Evolutionary conservation across 2,888 invertebrate genomes (phyloP).

Genomic region (Chaetogeoica ovagalla): DNA sequence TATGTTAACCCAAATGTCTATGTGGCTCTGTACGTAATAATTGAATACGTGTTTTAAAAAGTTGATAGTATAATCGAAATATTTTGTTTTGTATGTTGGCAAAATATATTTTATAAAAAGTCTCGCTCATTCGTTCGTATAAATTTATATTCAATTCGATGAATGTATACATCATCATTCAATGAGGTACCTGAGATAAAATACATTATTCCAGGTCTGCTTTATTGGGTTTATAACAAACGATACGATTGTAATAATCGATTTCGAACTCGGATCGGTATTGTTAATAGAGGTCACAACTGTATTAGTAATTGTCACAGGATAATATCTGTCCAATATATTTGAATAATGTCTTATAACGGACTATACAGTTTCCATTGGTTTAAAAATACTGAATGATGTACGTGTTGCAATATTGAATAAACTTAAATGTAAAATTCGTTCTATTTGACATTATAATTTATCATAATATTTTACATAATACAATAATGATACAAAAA

Average conservation of each 20-base stretch:
- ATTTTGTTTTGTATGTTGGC: conserved; percentile 17
- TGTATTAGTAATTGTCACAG: conserved; percentile 37
- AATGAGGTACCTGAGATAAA: conserved; percentile 13
- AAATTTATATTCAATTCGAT: conserved; percentile 14
- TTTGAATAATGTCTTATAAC: conserved; percentile 34
- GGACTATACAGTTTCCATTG: conserved; percentile 10
- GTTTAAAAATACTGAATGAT: conserved; percentile 36
- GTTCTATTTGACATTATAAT: conserved; percentile 1
- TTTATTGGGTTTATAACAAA: conserved; percentile 21
- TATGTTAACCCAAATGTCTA: not conserved
- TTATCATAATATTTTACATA: conserved; percentile 32
- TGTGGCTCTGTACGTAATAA: not conserved
- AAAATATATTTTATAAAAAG: conserved; percentile 7
- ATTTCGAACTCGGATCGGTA: not conserved
- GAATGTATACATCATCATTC: conserved; percentile 26
- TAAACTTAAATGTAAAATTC: conserved; percentile 9
- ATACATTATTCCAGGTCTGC: not conserved
- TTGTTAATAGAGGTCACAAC: conserved; percentile 38
- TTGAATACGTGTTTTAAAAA: not conserved
- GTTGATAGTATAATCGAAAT: conserved; percentile 1
- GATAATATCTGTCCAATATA: conserved; percentile 22
- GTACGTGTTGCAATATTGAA: conserved; percentile 16
- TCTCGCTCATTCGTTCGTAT: conserved; percentile 11
- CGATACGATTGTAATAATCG: not conserved
- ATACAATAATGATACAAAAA: conserved; percentile 11